A percentile compares a stretch with the other conserved stretches of the same genome.
Conservation (phyloP, 1,140 invertebrate genomes). For the Trachymyrmex septentrionalis region DNA sequence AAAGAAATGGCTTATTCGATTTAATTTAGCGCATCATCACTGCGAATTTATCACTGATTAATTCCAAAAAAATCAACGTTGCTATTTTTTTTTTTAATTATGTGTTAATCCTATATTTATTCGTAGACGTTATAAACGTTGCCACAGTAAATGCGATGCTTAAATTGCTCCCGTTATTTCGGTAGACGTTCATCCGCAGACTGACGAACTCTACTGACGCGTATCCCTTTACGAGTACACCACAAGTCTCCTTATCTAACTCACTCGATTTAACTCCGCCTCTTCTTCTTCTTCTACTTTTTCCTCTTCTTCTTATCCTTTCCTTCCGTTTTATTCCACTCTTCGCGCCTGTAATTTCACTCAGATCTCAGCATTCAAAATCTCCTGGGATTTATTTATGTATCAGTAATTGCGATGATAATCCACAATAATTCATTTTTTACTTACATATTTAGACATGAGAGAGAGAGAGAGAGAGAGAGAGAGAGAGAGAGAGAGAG, state of each 20-base stretch:
- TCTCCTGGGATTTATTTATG: background rate
- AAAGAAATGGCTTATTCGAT: background rate
- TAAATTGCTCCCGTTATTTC: slow-evolving; percentile 21
- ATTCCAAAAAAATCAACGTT: background rate
- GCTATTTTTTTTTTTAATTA: background rate
- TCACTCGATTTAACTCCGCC: slow-evolving; percentile 72
- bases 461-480: background rate
- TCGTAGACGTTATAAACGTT: background rate
- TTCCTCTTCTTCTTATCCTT: slow-evolving; percentile 39
- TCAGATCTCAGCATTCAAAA: background rate
- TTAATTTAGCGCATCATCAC: background rate
- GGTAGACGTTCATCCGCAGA: slow-evolving; percentile 66
- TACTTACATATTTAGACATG: background rate
- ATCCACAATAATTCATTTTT: background rate
- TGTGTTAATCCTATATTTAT: background rate
- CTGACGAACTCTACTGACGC: slow-evolving; percentile 69
- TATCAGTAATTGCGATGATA: background rate
- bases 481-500: background rate
- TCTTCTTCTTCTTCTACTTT: slow-evolving; percentile 48
- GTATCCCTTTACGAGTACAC: slow-evolving; percentile 66
- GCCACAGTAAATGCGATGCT: background rate
- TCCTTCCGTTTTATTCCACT: slow-evolving; percentile 37
- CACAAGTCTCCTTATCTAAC: slow-evolving; percentile 75
- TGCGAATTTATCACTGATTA: background rate
- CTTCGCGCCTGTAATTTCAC: slow-evolving; percentile 3